These are phyloP conservation scores for Rhinolophus ferrumequinum DNA, from an alignment of 2,113 vertebrate species.

Conservation along the genomic window DNA sequence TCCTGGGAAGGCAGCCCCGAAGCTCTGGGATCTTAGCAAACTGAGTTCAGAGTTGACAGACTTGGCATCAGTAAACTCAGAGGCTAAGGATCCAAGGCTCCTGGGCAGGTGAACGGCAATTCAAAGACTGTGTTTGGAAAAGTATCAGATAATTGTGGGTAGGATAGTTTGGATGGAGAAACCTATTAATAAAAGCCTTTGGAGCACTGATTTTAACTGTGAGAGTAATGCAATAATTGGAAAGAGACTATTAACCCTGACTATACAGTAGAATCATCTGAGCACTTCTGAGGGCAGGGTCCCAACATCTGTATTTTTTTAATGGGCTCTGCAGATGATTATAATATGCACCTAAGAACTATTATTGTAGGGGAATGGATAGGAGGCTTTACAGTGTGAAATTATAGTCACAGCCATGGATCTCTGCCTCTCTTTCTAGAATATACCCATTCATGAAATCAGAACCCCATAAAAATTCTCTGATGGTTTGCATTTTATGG, in stretches of 20 bases:
- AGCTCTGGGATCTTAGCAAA: background rate
- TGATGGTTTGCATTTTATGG: background rate
- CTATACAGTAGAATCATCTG: background rate
- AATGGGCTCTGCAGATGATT: background rate
- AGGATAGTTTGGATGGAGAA: background rate
- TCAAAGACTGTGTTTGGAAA: background rate
- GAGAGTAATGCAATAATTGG: background rate
- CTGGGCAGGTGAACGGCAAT: background rate
- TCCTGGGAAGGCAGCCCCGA: background rate
- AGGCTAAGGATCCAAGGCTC: background rate
- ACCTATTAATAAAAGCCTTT: background rate
- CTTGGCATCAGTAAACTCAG: background rate
- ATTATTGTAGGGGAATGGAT: background rate
- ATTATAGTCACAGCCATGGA: background rate
- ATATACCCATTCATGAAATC: conserved; percentile 1
- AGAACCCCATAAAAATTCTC: conserved; percentile 42
- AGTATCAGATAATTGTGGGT: background rate
- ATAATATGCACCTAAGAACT: background rate
- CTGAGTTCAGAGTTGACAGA: background rate
- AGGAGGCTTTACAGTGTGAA: background rate
- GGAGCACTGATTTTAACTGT: background rate
- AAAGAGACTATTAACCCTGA: background rate
- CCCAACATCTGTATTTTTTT: background rate
- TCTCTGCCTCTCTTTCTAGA: conserved; percentile 53
- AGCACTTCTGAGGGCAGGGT: background rate